Base-by-base conservation (phyloP, 2,797 vertebrate genomes). In the Knipowitschia caucasica region DNA sequence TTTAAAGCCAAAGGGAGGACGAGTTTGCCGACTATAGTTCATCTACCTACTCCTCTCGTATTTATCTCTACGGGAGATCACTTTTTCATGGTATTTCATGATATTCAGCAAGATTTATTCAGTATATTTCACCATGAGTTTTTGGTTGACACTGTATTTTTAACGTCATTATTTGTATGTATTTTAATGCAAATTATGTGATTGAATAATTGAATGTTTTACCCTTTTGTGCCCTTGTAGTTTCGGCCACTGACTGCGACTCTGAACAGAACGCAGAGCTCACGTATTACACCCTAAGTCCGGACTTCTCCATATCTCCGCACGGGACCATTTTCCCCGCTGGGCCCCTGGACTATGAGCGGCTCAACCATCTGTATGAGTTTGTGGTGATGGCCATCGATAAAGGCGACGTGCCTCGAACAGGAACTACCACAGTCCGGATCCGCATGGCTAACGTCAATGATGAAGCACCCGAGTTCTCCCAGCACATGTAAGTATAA, bases 371-470 rank as follows among this genome's bases (percentile, higher is more conserved):
- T 68, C 87, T 94, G 45, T 95, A 95, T 0, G 94, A 95, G 81
- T 95, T 96, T 73, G 86, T 94, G 5, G 78, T 95, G 55, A 90
- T 95, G 92, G 93, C 94, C 1, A 75, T 95, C 17, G 94, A 96
- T 83, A 90, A 88, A 53, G 94, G 92, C 5, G 78, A 92, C 10
- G 83, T 89, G 9, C 88, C 91, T 0, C 91, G 86, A 38, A 94
- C 93, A 0, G 94, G 93, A 9, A 96, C 93, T 0, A 90, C 93
- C 3, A 94, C 93, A 0, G 90, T 94, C 14, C 90, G 92, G 39
- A 89, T 95, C 14, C 88, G 89, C 3, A 86, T 94, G 83, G 91
- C 91, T 18, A 95, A 95, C 15, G 87, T 94, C 78, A 95, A 94
- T 7, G 94, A 95, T 14, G 92, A 95, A 67, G 81, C 89, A 0